Evolutionary conservation across 2,888 invertebrate genomes (phyloP).

Genomic region (Prenolepis imparis): DNA sequence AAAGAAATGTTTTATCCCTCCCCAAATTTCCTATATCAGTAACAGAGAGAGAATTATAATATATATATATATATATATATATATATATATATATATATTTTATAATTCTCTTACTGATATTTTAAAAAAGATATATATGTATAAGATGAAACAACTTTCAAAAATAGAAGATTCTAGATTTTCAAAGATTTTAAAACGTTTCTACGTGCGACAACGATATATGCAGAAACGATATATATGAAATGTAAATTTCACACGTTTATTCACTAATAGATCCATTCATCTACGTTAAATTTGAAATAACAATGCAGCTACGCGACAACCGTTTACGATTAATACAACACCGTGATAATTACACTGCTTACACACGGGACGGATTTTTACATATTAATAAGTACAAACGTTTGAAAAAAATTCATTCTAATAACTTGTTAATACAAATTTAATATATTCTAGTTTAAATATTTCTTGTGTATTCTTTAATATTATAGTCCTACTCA

Average conservation of each 20-base stretch:
- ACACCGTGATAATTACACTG: conserved; percentile 10
- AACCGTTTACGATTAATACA: background rate
- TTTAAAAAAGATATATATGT: background rate
- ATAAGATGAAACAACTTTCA: background rate
- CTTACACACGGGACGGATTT: background rate
- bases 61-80: background rate
- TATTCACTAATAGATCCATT: conserved; percentile 27
- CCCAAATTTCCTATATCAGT: background rate
- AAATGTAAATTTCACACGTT: background rate
- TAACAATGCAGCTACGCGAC: background rate
- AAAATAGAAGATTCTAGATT: background rate
- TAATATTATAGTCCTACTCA: background rate
- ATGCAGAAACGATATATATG: too few species aligned
- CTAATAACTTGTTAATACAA: background rate
- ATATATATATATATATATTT: too few species aligned
- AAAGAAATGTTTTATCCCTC: background rate
- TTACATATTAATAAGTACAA: conserved; percentile 2
- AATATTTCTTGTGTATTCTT: conserved; percentile 4
- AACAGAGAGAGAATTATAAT: background rate
- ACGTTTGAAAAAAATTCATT: background rate
- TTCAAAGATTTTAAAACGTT: background rate
- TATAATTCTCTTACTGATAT: too few species aligned
- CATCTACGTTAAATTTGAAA: conserved; percentile 24
- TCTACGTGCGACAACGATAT: too few species aligned
- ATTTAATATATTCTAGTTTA: conserved; percentile 18